Evolutionary conservation across 2,797 vertebrate species (phyloP), one percentile per base, ranked within the genome.

Genomic region (Odontamblyopus lacepedii): DNA sequence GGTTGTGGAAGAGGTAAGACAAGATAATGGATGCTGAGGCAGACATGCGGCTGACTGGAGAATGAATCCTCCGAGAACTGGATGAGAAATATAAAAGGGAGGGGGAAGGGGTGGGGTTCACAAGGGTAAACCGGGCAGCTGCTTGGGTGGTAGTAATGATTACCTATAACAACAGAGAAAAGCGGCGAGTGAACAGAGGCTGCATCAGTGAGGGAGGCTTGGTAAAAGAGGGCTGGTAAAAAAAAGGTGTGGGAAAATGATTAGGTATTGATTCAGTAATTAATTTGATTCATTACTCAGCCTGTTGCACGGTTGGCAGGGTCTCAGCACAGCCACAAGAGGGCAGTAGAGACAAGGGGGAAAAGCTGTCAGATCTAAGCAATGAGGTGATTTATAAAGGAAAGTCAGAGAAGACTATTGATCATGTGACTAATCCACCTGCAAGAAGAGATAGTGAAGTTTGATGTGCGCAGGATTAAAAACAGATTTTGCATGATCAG

Each of bases 261-360:
- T n/a, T 56, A 35, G 32, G 4, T 56, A 57, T 68, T 63, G 32
- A 63, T 63, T 30, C 16, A 2, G 18, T 63, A 12, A 63, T 11
- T 63, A 26, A 48, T 16, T 65, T 15, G 5, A 27, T 65, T 65
- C 19, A 65, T 48, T 48, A 48, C 26, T 65, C 72, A 71, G 74
- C 76, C 71, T 88, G 78, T 83, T 84, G 80, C 76, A 68, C 27
- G 13, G 50, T 35, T 30, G 70, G 30, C 4, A 18, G 11, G 2
- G 63, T 27, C 70, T 32, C 62, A 67, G 69, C 78, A 81, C 60
- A 50, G 69, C 77, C 92, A 90, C 90, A 92, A 93, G 92, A 77
- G 90, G 92, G 90, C 89, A 90, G 85, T 90, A 89, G 88, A 93
- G 82, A 76, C 81, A 80, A 86, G 64, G 75, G 61, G 72, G 67